phyloP scores from a whole-genome alignment of 2,888 invertebrate species.

The Mythimna vitellina region DNA sequence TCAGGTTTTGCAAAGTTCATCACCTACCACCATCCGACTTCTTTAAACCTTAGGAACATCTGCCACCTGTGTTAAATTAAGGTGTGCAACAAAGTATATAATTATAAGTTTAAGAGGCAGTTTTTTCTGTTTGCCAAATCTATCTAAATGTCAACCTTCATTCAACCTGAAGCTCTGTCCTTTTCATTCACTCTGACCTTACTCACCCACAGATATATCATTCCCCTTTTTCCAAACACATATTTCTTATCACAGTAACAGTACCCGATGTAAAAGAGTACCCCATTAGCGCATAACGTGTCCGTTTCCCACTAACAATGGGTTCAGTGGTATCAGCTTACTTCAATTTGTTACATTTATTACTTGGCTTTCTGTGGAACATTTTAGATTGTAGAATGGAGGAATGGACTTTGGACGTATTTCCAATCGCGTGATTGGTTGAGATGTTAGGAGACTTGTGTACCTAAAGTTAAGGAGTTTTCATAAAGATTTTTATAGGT shows the following conservation, averaged over 20 bases:
- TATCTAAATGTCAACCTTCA: too few species aligned
- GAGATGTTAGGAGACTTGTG: neutral
- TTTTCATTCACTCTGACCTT: neutral
- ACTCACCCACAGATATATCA: neutral
- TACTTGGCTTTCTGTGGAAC: slow-evolving; percentile 42
- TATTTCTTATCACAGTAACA: slow-evolving; percentile 35
- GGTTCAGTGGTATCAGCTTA: slow-evolving; percentile 56
- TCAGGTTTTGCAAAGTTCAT: too few species aligned
- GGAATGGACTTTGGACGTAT: neutral
- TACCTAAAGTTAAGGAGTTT: neutral
- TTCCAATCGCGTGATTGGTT: slow-evolving; percentile 23
- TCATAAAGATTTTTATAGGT: too few species aligned
- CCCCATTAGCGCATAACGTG: slow-evolving; percentile 53
- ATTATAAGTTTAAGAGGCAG: too few species aligned
- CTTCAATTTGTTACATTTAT: slow-evolving; percentile 60
- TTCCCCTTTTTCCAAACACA: slow-evolving; percentile 5
- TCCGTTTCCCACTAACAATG: slow-evolving; percentile 57
- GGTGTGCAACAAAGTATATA: too few species aligned
- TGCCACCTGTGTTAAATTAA: too few species aligned
- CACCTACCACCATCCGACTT: too few species aligned
- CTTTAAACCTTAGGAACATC: too few species aligned
- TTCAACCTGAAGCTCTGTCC: neutral
- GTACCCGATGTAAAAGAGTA: slow-evolving; percentile 40
- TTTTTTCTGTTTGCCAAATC: too few species aligned
- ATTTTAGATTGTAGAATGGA: slow-evolving; percentile 14